Conservation (phyloP, 2,113 vertebrate genomes). For the Empidonax alnorum region DNA sequence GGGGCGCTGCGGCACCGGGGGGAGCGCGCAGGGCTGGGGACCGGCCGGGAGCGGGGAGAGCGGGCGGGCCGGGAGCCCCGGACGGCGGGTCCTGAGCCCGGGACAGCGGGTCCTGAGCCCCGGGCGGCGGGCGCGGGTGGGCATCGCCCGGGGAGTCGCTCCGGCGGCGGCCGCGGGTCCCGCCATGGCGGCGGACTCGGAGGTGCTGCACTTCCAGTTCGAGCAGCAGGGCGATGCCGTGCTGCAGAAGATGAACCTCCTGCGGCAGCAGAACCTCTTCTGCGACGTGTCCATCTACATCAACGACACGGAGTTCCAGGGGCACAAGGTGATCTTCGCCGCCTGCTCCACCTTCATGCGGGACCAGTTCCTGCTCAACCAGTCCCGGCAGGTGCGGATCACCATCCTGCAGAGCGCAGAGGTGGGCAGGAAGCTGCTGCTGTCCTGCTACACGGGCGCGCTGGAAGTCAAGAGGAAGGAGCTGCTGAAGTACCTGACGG, state of each 20-base stretch:
- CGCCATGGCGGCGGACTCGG: conserved; percentile 81
- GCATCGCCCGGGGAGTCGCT: neutral
- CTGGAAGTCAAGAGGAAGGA: conserved; percentile 83
- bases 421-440: conserved; percentile 80
- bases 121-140: neutral
- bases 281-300: conserved; percentile 85
- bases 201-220: conserved; percentile 83
- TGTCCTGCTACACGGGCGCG: conserved; percentile 83
- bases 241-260: conserved; percentile 84
- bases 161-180: neutral
- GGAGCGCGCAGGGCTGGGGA: neutral
- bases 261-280: conserved; percentile 84
- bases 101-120: neutral
- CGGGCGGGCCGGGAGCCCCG: neutral
- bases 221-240: conserved; percentile 81
- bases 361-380: conserved; percentile 83
- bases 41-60: neutral
- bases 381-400: conserved; percentile 80
- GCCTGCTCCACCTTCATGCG: conserved; percentile 85
- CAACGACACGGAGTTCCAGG: conserved; percentile 84
- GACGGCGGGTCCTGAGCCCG: neutral
- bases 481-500: conserved; percentile 82
- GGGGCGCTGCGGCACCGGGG: neutral
- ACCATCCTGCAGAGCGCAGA: conserved; percentile 84
- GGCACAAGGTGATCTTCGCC: conserved; percentile 84